Conservation (phyloP, 53 echinoderm and acorn worm species). For the Holothuria leucospilota region DNA sequence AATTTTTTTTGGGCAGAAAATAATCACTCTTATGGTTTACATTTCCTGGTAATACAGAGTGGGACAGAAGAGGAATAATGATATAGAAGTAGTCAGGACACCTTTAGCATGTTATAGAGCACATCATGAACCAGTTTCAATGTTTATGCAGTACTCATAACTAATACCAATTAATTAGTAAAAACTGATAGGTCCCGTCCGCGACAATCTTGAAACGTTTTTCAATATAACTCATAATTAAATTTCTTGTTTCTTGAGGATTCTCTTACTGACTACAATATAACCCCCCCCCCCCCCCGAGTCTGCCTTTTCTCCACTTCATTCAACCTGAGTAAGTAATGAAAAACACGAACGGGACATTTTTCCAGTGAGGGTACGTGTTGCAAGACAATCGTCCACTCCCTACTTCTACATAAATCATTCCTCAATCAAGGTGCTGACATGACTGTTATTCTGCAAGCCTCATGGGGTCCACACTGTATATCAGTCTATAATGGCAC, state of each 20-base stretch:
- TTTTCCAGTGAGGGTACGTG: not conserved
- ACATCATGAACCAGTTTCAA: no score
- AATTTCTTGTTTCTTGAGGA: not conserved
- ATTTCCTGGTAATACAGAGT: no score
- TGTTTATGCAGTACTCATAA: not conserved
- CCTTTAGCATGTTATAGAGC: no score
- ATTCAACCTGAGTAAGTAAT: not conserved
- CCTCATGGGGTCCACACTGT: not conserved
- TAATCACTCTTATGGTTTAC: not conserved
- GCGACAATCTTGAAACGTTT: no score
- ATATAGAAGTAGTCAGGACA: no score
- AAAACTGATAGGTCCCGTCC: no score
- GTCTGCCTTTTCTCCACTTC: not conserved
- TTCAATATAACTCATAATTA: not conserved
- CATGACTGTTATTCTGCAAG: not conserved
- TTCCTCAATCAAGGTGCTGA: conserved; percentile 1
- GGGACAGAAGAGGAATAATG: no score
- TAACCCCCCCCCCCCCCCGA: not conserved
- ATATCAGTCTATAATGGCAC: no score
- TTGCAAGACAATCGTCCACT: not conserved
- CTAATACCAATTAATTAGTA: not conserved
- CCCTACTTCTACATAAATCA: conserved; percentile 3
- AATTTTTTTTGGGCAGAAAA: not conserved
- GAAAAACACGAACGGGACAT: not conserved
- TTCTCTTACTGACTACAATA: conserved; percentile 19